These are phyloP conservation scores for Ochropacha duplaris DNA, from an alignment of 2,888 invertebrate species.

Conservation along the genomic window DNA sequence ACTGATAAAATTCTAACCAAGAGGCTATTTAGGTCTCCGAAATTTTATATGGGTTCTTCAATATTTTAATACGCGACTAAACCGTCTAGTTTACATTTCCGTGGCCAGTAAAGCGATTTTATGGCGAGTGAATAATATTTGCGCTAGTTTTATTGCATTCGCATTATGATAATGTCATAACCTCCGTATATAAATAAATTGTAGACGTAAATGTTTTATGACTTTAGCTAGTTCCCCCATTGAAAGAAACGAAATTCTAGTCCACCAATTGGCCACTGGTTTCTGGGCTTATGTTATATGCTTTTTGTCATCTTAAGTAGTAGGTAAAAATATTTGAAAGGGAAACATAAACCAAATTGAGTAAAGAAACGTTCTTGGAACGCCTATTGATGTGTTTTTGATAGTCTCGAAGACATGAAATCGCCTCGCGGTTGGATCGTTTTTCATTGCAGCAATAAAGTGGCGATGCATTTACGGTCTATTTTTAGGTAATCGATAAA, in stretches of 20 bases:
- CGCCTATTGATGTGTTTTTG: background rate
- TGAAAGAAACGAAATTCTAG: conserved; percentile 30
- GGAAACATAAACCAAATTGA: too few relatives aligned
- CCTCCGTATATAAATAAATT: conserved; percentile 55
- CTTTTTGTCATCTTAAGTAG: too few relatives aligned
- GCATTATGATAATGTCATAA: conserved; percentile 64
- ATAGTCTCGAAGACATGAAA: conserved; percentile 7
- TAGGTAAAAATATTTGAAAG: too few relatives aligned
- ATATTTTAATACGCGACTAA: conserved; percentile 9
- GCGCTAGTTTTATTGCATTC: conserved; percentile 55
- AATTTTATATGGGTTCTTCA: background rate
- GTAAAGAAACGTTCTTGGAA: background rate
- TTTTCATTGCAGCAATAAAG: conserved; percentile 28
- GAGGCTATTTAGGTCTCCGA: background rate
- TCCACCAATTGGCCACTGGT: background rate
- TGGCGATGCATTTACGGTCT: conserved; percentile 33
- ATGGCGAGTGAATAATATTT: conserved; percentile 50
- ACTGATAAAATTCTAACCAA: background rate
- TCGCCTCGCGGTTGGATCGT: conserved; percentile 6
- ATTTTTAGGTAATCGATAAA: conserved; percentile 53
- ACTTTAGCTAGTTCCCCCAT: conserved; percentile 26
- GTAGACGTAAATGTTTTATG: conserved; percentile 58
- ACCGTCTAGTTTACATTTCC: conserved; percentile 20
- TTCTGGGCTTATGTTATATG: background rate
- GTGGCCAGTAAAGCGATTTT: conserved; percentile 42